phyloP scores from a whole-genome alignment of 2,113 vertebrate species.

The Mobula hypostoma region DNA sequence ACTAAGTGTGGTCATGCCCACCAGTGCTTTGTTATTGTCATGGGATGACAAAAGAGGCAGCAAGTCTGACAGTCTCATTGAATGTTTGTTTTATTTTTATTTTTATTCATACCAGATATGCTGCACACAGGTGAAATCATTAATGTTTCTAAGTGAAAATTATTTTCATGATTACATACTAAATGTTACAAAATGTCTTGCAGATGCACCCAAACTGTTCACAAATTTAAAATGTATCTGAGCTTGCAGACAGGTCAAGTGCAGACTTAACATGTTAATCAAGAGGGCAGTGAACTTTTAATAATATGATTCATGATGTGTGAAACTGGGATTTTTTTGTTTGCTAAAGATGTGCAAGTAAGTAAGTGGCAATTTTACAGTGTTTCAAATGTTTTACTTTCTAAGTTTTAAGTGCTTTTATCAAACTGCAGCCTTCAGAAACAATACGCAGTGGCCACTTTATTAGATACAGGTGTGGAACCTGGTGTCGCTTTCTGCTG shows the following conservation, averaged over 20 bases:
- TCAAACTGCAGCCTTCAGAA: slow-evolving; percentile 5
- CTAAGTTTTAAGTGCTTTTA: not conserved
- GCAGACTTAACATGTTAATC: not conserved
- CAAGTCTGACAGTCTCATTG: too few relatives aligned
- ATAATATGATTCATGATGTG: not conserved
- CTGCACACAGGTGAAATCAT: too few relatives aligned
- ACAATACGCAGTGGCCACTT: too few relatives aligned
- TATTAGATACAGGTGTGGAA: too few relatives aligned
- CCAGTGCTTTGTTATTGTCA: too few relatives aligned
- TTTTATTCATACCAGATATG: too few relatives aligned
- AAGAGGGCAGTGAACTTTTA: not conserved
- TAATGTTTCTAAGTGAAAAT: too few relatives aligned
- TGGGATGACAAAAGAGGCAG: too few relatives aligned
- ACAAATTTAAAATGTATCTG: not conserved
- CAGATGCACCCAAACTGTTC: not conserved
- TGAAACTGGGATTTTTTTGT: not conserved
- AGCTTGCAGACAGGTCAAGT: not conserved
- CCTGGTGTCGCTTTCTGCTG: too few relatives aligned
- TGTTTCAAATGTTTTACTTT: not conserved
- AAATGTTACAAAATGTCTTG: not conserved
- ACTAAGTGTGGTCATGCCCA: too few relatives aligned
- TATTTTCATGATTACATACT: not conserved
- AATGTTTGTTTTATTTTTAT: too few relatives aligned
- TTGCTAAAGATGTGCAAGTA: not conserved
- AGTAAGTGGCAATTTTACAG: not conserved